phyloP scores from a whole-genome alignment of 1,140 invertebrate genomes.

The Coelopa frigida region DNA sequence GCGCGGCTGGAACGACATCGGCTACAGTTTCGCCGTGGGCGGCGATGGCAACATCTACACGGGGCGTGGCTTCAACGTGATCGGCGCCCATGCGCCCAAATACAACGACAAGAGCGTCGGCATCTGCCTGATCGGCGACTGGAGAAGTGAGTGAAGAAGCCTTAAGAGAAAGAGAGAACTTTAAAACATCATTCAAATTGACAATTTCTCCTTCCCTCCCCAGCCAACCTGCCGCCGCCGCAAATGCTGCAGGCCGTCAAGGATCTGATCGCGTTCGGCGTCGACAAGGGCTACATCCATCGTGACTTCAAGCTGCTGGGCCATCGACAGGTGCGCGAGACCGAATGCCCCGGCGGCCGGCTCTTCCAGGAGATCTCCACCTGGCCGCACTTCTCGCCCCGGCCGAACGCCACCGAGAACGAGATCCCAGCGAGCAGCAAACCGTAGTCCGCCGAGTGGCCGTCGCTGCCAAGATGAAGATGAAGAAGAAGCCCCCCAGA shows the following conservation, averaged over 20 bases:
- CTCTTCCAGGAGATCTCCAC: slow-evolving; percentile 56
- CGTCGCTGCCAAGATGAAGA: too few relatives aligned
- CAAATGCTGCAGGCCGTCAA: slow-evolving; percentile 54
- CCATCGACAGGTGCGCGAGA: slow-evolving; percentile 59
- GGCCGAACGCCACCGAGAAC: slow-evolving; percentile 11
- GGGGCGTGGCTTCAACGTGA: slow-evolving; percentile 64
- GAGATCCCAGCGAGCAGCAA: too few relatives aligned
- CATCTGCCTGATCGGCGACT: slow-evolving; percentile 65
- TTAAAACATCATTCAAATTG: background rate
- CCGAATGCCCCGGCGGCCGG: slow-evolving; percentile 61
- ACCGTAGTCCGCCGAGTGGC: too few relatives aligned
- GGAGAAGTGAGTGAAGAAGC: slow-evolving; percentile 47
- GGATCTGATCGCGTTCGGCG: slow-evolving; percentile 56
- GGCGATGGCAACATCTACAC: slow-evolving; percentile 68
- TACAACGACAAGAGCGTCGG: slow-evolving; percentile 68
- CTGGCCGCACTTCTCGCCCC: slow-evolving; percentile 54
- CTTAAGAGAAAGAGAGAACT: too few relatives aligned
- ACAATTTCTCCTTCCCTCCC: slow-evolving; percentile 15
- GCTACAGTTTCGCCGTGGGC: slow-evolving; percentile 74
- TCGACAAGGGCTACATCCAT: slow-evolving; percentile 52
- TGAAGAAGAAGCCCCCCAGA: too few relatives aligned
- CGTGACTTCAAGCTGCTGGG: slow-evolving; percentile 59
- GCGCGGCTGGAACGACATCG: slow-evolving; percentile 61
- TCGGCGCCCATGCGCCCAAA: slow-evolving; percentile 62
- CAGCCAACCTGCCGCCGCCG: slow-evolving; percentile 52